Base-by-base conservation (phyloP, 1,140 invertebrate species). In the Drosophila simulans region DNA sequence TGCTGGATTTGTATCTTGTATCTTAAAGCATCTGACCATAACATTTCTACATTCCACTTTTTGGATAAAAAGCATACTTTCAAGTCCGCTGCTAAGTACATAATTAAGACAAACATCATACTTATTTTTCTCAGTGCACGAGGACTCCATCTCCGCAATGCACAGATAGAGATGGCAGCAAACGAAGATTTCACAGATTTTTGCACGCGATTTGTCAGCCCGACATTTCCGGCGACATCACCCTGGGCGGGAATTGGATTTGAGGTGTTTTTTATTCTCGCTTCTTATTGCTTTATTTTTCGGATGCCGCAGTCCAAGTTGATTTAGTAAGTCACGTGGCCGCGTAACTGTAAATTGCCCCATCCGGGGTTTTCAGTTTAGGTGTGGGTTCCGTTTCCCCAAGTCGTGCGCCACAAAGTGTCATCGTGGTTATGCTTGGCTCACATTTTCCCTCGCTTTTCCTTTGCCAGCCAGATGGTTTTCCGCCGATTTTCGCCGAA, bases 301-400 rank as follows among this genome's bases (percentile, higher is more conserved):
- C 27, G 58, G 49, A 37, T 46, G 75, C 52, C 73, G 42, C 60
- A 83, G 45, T 59, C 57, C 66, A 76, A 85, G 80, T 91, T 91
- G 80, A 91, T 91, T 91, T 91, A 89, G 89, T 88, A 77, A 89
- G 88, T 89, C 84, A 91, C 88, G 89, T 91, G 83, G 89, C 83
- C 66, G 74, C 65, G 70, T 58, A 79, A 72, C 83, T 83, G 84
- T 76, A 91, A 88, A 91, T 91, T 91, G 77, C 64, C 72, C 64
- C 72, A 60, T 77, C 65, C 80, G 63, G 62, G 37, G 51, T 15
- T 52, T 42, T 46, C 39, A 57, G 12, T 17, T 56, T 17, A 39
- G 58, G 43, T 43, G 46, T 59, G 40, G 57, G 12, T 45, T 39
- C 52, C 59, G 42, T 8, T 40, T 11, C 20, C 20, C 34, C n/a